A percentile compares a stretch with the other conserved stretches of the same genome.
These are phyloP conservation scores for Stegostoma tigrinum DNA, from an alignment of 2,113 vertebrate species.

Conservation along the genomic window DNA sequence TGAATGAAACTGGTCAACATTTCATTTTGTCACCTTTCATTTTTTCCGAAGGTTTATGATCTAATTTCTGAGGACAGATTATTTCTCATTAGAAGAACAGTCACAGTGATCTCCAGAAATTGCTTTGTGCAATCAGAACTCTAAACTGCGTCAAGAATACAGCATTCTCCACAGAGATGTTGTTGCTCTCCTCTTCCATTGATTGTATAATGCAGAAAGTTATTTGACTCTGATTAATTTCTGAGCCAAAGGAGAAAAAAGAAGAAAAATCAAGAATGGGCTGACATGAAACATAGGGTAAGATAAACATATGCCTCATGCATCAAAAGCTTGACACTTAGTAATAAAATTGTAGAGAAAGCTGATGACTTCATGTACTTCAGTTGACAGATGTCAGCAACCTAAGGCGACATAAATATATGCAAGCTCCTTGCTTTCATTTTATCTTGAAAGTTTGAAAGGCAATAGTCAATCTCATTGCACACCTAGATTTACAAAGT, in stretches of 20 bases:
- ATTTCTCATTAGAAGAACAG: neutral
- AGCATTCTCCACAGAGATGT: neutral
- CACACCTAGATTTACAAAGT: neutral
- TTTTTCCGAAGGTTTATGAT: neutral
- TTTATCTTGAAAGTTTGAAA: neutral
- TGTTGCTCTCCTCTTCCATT: neutral
- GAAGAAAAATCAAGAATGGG: neutral
- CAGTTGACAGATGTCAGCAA: constrained; percentile 20
- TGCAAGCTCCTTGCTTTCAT: neutral
- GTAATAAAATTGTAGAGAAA: constrained; percentile 25
- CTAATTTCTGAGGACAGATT: neutral
- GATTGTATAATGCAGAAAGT: neutral
- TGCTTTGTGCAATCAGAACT: neutral
- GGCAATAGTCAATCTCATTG: neutral
- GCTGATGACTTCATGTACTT: constrained; percentile 15
- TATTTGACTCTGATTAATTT: neutral
- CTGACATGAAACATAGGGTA: constrained; percentile 3
- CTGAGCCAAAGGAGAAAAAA: neutral
- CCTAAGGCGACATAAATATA: neutral
- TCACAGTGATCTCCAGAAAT: neutral
- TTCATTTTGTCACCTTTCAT: neutral
- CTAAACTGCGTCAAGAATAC: neutral
- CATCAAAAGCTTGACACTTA: constrained; percentile 30
- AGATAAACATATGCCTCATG: constrained; percentile 29
- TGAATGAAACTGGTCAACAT: neutral